phyloP scores from a whole-genome alignment of 2,797 vertebrate species.

The Prionace glauca region DNA sequence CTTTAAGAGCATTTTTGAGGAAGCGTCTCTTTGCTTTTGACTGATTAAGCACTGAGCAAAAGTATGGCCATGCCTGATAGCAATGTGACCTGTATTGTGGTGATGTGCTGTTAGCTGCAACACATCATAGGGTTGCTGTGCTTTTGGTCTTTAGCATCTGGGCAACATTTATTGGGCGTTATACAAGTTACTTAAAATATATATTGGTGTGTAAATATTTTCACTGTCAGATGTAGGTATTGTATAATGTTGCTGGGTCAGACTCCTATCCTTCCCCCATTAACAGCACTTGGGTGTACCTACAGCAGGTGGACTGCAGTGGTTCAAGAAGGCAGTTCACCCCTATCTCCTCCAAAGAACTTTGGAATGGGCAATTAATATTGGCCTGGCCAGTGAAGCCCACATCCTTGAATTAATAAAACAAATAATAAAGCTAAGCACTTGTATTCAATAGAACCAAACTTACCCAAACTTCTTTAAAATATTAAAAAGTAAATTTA shows the following conservation, averaged over 20 bases:
- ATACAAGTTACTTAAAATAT: no score
- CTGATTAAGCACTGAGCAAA: not conserved
- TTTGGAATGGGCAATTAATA: no score
- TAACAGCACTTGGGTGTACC: no score
- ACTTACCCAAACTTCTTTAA: not conserved
- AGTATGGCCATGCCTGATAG: not conserved
- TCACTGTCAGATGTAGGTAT: not conserved
- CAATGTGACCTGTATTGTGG: not conserved
- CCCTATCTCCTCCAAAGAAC: no score
- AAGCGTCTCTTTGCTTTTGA: not conserved
- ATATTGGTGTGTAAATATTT: not conserved
- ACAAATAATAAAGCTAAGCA: not conserved
- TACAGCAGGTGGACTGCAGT: no score
- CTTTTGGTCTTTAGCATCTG: not conserved
- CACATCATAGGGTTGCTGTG: not conserved
- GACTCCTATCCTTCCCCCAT: no score
- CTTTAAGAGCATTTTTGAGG: not conserved
- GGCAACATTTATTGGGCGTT: not conserved
- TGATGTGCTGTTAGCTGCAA: not conserved
- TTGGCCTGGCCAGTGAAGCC: no score
- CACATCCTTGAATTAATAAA: no score
- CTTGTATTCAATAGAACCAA: not conserved
- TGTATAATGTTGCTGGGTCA: not conserved
- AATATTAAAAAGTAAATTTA: not conserved
- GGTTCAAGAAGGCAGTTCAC: no score